Evolutionary conservation across 2,888 invertebrate species (phyloP).

Genomic region (Diachrysia chrysitis): DNA sequence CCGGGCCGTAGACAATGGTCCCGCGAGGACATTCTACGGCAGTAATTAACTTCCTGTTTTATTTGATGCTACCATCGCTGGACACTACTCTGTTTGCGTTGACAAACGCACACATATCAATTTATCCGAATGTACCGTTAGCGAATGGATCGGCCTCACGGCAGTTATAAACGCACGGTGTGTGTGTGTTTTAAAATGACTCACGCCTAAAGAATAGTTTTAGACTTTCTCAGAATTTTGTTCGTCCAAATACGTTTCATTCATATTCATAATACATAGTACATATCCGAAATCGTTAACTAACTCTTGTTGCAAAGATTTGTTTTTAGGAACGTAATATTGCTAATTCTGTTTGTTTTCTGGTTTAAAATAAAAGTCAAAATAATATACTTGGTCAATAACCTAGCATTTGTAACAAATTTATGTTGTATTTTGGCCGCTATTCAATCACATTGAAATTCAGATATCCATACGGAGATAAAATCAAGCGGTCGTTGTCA

Average conservation of each 20-base stretch:
- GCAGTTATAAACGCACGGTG: constrained; percentile 27
- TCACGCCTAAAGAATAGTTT: constrained; percentile 42
- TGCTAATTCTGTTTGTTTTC: neutral
- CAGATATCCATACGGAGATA: constrained; percentile 43
- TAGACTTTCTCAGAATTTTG: constrained; percentile 43
- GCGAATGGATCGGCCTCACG: constrained; percentile 28
- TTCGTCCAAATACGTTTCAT: constrained; percentile 1
- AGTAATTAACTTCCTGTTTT: constrained; percentile 66
- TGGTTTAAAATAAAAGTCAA: neutral
- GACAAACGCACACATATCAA: constrained; percentile 48
- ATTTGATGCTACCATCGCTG: constrained; percentile 44
- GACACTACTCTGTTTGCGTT: constrained; percentile 29
- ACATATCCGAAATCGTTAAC: neutral
- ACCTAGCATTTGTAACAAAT: neutral
- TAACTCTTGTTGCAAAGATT: neutral
- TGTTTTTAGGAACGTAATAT: neutral
- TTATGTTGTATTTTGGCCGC: neutral
- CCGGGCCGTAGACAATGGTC: constrained; percentile 51
- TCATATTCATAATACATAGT: constrained; percentile 3
- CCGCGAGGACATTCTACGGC: constrained; percentile 52
- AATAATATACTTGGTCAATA: neutral
- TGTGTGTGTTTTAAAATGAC: constrained; percentile 42
- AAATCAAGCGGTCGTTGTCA: constrained; percentile 70
- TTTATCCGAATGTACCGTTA: constrained; percentile 58
- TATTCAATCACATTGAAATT: neutral